Percentiles rank a stretch among this genome's conserved stretches.
Conservation (phyloP, 2,113 vertebrate species). For the Heteronetta atricapilla region DNA sequence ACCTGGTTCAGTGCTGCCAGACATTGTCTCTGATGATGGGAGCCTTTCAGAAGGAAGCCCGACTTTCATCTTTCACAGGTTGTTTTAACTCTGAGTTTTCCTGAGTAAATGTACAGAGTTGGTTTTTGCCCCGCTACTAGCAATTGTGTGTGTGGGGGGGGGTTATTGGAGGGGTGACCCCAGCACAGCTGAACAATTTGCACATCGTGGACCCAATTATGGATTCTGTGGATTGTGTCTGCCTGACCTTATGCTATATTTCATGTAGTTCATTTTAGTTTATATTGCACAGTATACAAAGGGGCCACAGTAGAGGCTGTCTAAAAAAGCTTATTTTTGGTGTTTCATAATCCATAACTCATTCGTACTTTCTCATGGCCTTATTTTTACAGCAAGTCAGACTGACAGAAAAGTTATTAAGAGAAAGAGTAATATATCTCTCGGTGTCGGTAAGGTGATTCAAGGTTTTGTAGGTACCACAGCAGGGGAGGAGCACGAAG, state of each 20-base stretch:
- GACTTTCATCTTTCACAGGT: background rate
- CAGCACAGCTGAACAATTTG: background rate
- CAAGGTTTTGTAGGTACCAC: background rate
- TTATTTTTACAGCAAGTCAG: background rate
- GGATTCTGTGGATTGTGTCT: background rate
- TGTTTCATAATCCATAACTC: background rate
- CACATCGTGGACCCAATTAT: background rate
- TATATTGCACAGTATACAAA: background rate
- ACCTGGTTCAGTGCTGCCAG: background rate
- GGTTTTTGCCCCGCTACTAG: background rate
- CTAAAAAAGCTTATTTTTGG: background rate
- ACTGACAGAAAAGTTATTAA: background rate
- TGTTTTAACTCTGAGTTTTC: background rate
- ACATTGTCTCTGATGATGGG: background rate
- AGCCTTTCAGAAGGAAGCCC: background rate
- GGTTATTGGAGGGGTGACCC: accelerated
- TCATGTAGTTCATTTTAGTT: background rate
- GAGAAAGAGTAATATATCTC: background rate
- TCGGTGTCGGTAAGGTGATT: background rate
- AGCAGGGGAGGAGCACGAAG: background rate
- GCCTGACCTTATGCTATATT: background rate
- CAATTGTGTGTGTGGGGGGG: background rate
- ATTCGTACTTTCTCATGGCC: background rate
- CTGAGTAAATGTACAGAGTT: background rate
- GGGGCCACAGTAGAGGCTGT: background rate